A percentile compares a stretch with the other conserved stretches of the same genome.
phyloP scores from a whole-genome alignment of 2,797 vertebrate genomes.

The Salarias fasciatus region DNA sequence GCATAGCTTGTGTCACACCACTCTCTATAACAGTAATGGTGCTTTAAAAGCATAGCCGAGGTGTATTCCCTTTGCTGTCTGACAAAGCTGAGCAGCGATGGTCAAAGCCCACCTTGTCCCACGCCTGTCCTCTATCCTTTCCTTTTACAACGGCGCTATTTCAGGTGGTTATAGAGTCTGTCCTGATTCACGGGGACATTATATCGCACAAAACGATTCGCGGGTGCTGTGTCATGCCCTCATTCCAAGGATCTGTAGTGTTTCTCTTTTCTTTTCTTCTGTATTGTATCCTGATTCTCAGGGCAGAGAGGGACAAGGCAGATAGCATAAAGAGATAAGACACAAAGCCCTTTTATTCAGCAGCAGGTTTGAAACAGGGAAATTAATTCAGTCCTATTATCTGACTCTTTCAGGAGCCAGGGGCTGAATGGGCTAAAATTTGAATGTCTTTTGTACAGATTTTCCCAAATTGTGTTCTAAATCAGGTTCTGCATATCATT shows the following conservation, averaged over 20 bases:
- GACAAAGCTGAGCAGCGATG: constrained; percentile 56
- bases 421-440: constrained; percentile 4
- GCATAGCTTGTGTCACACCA: constrained; percentile 51
- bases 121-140: constrained; percentile 16
- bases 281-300: constrained; percentile 44
- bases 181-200: constrained; percentile 55
- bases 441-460: constrained; percentile 10
- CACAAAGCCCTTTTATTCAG: constrained; percentile 55
- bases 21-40: constrained; percentile 68
- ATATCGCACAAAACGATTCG: constrained; percentile 52
- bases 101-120: constrained; percentile 43
- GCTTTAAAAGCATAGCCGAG: constrained; percentile 68
- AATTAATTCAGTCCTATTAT: constrained; percentile 60
- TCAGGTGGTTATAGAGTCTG: constrained; percentile 43
- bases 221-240: constrained; percentile 47
- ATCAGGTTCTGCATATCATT: constrained; percentile 13
- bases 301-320: constrained; percentile 34
- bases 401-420: constrained; percentile 42
- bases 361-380: constrained; percentile 60
- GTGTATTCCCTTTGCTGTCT: constrained; percentile 60
- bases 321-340: constrained; percentile 48
- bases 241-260: constrained; percentile 50
- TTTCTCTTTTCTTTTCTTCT: constrained; percentile 42
- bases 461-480: constrained; percentile 20
- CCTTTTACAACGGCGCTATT: constrained; percentile 31